phyloP scores from a whole-genome alignment of 2,797 vertebrate genomes.

The Benthosema pterotum region DNA sequence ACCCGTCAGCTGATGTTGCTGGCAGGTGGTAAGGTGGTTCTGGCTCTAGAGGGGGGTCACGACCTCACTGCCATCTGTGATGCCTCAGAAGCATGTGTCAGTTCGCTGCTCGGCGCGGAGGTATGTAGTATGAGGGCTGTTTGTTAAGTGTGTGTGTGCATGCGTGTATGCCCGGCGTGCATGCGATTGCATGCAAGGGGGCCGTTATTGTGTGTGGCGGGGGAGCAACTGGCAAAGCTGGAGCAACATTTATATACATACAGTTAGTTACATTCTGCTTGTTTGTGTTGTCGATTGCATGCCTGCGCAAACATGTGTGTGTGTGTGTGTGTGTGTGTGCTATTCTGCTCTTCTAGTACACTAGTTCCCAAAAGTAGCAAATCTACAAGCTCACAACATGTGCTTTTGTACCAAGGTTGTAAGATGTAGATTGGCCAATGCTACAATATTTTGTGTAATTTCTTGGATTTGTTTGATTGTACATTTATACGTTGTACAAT shows the following conservation, averaged over 20 bases:
- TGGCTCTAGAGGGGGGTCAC: constrained; percentile 91
- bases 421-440: no score
- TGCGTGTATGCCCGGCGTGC: not conserved
- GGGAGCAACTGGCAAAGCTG: no score
- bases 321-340: constrained; percentile 9
- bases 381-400: no score
- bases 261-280: not conserved
- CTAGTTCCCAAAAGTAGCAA: no score
- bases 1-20: constrained; percentile 92
- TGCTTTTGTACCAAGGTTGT: no score
- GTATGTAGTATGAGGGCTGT: constrained; percentile 83
- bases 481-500: no score
- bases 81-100: constrained; percentile 90
- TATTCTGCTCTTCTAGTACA: no score
- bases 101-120: constrained; percentile 89
- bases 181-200: not conserved
- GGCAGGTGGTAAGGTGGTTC: constrained; percentile 87
- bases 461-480: no score
- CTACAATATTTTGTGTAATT: no score
- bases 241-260: no score
- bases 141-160: not conserved
- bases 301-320: not conserved
- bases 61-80: constrained; percentile 92
- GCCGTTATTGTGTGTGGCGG: not conserved
- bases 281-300: constrained; percentile 1